Base-by-base conservation (phyloP, 2,797 vertebrate species). In the Uromys caudimaculatus region DNA sequence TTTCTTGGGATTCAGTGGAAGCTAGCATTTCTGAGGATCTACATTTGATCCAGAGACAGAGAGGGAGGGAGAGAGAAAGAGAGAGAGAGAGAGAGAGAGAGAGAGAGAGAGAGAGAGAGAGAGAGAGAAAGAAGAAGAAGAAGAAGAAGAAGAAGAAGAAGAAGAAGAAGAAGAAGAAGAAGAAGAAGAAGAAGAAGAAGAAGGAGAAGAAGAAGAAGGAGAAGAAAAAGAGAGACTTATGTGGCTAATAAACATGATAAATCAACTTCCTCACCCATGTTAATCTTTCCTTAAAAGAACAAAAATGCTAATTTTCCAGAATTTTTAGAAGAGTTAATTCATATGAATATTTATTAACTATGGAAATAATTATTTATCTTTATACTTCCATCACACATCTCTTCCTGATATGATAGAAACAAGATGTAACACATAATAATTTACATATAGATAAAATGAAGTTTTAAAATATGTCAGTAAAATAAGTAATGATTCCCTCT, bases 331-430 rank as follows among this genome's bases (percentile, higher is more conserved):
- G 7, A 29, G 8, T 69, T 82, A 67, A 64, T 76, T 56, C 67
- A 44, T 47, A 14, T 88, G 27, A 84, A 77, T 91, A 85, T 76
- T 95, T 4, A 52, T 76, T 19, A 35, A 2, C 1, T 54, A 41
- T 75, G 4, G 10, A 7, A 60, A 4, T 88, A 27, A 27, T 50
- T 52, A 56, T 93, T 76, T 84, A 58, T 73, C 32, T 89, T 23
- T 50, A 90, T 92, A 2, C 58, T 81, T 95, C 58, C 9, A 1
- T 96, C 13, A 90, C 29, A 7, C 0, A 69, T 58, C 16, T 83
- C 60, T 71, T 82, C 14, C 12, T 90, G n/a, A 54, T 91, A 52
- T 67, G 32, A 71, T 21, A 78, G 77, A 77, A n/a, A 79, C 76
- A 88, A 1, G 54, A 41, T n/a, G 0, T 76, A 67, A 85, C 19